Evolutionary conservation across 2,888 invertebrate species (phyloP), one percentile per base, ranked within the genome.

Genomic region (Bibio marci): DNA sequence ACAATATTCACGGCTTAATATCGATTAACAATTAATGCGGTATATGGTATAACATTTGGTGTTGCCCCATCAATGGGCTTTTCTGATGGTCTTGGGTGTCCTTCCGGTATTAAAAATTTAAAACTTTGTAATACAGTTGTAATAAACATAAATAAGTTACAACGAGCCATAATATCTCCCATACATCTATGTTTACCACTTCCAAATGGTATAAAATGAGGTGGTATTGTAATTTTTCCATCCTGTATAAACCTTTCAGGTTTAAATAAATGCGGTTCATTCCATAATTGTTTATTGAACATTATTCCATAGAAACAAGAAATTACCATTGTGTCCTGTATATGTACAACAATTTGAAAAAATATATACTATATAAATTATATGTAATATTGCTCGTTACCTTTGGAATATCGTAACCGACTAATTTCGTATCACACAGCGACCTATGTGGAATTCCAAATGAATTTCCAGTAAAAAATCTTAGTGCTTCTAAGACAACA

Each of bases 401-500:
- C 68, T 85, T 79, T 13, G 85, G 85, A 52, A 86, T 78, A 40
- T 64, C 62, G 53, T 77, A 77, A 35, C 83, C 86, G 49, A 71
- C 67, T 1, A 87, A 61, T 0, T 63, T 66, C 0, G 85, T 83
- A 45, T 85, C 74, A 45, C 66, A 70, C 8, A 81, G 48, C 1
- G 86, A 81, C 36, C 86, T 68, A 55, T 86, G 86, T 0, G 86
- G 85, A 4, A 87, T 72, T 10, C 79, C 78, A 52, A 85, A 76
- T 0, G 79, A 77, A 45, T 80, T 65, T 0, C 79, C 79, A 71
- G 79, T 77, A 53, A 87, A 86, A 64, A 83, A 76, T 32, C 88
- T 67, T 1, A 87, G 57, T 1, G 80, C 71, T 57, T 88, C 87
- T 49, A 79, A 63, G 1, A 80, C 76, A 8, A 83, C 67, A 0